Evolutionary conservation across 2,113 vertebrate genomes (phyloP).

Genomic region (Ceyx melanurus): DNA sequence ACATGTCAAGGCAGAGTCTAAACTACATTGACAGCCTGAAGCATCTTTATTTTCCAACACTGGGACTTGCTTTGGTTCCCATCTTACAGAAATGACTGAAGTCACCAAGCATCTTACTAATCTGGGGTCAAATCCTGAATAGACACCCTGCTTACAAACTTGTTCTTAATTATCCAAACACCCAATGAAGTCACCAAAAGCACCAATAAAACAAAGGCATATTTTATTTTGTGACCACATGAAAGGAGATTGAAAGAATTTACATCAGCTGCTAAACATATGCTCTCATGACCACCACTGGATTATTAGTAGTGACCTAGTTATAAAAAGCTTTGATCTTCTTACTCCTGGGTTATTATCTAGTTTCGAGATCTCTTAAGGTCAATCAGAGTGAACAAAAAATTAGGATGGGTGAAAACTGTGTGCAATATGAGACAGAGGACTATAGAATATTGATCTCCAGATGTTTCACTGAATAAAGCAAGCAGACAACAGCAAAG

Average conservation of each 20-base stretch:
- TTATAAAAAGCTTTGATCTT: constrained; percentile 59
- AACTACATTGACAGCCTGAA: background rate
- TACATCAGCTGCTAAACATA: background rate
- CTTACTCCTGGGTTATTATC: constrained; percentile 50
- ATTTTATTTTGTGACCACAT: background rate
- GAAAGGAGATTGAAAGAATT: constrained; percentile 9
- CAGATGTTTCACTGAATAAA: background rate
- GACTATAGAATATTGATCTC: background rate
- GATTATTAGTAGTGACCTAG: constrained; percentile 50
- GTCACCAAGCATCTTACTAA: background rate
- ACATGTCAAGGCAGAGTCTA: background rate
- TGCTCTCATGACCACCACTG: constrained; percentile 28
- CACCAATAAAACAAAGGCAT: background rate
- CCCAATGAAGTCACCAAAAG: background rate
- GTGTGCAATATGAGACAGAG: background rate
- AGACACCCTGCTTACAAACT: background rate
- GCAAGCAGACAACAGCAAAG: background rate
- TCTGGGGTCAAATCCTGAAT: background rate
- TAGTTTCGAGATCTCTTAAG: constrained; percentile 39
- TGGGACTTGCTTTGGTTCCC: background rate
- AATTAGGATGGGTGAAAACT: background rate
- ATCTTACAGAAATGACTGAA: background rate
- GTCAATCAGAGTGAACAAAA: constrained; percentile 7
- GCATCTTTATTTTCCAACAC: background rate
- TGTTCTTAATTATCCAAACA: background rate